Percentiles rank a stretch among this genome's conserved stretches.
phyloP scores from a whole-genome alignment of 2,888 invertebrate species.

The Hydrotaea diabolus region DNA sequence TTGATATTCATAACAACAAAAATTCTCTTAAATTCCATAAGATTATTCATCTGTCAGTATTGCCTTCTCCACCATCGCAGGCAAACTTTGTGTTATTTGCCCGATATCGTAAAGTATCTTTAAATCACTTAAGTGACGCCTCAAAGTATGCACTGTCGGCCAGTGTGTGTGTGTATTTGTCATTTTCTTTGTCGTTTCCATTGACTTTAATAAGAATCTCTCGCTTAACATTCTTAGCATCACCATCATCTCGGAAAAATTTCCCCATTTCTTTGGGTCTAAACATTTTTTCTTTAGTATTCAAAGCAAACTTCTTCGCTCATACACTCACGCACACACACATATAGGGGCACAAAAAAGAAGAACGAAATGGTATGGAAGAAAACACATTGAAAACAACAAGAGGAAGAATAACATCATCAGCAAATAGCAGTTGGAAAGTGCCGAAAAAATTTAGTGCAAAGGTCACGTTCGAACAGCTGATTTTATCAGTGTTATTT shows the following conservation, averaged over 20 bases:
- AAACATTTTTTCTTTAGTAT: conserved; percentile 1
- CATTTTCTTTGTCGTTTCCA: background rate
- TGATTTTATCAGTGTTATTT: conserved; percentile 63
- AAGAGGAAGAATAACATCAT: background rate
- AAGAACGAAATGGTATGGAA: background rate
- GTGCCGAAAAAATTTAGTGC: conserved; percentile 34
- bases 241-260: background rate
- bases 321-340: background rate
- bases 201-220: background rate
- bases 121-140: conserved; percentile 26
- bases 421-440: background rate
- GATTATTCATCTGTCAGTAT: background rate
- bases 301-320: background rate
- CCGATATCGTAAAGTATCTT: conserved; percentile 2
- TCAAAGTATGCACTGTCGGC: background rate
- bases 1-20: too few species aligned
- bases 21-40: background rate
- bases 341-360: background rate
- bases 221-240: background rate
- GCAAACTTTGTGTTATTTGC: background rate
- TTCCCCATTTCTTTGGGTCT: background rate
- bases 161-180: background rate
- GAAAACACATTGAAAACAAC: background rate
- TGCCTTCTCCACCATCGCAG: background rate
- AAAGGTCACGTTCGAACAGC: conserved; percentile 65